A percentile compares a stretch with the other conserved stretches of the same genome.
phyloP scores from a whole-genome alignment of 2,888 invertebrate species.

The Actias luna region DNA sequence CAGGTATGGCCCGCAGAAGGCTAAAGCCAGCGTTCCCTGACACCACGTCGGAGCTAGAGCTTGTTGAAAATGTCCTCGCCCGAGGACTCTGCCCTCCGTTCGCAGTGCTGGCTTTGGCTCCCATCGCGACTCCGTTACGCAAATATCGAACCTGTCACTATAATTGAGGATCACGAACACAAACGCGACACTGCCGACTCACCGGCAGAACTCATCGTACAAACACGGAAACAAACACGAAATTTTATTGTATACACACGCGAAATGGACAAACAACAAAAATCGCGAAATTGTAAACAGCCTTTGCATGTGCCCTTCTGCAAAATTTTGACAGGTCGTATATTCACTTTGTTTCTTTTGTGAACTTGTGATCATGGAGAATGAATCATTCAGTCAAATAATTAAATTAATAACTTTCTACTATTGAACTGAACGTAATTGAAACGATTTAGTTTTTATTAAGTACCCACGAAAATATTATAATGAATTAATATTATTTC shows the following conservation, averaged over 20 bases:
- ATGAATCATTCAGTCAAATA: not conserved
- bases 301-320: constrained; percentile 73
- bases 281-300: constrained; percentile 76
- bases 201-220: constrained; percentile 78
- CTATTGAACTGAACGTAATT: too few relatives aligned
- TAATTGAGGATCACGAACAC: constrained; percentile 68
- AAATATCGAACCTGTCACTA: constrained; percentile 67
- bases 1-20: constrained; percentile 86
- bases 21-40: constrained; percentile 84
- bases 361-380: not conserved
- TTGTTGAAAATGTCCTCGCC: constrained; percentile 88
- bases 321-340: constrained; percentile 75
- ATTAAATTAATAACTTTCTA: not conserved
- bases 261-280: constrained; percentile 58
- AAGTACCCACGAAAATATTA: too few relatives aligned
- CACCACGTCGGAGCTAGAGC: constrained; percentile 85
- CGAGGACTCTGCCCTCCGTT: constrained; percentile 89
- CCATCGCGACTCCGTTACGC: constrained; percentile 85
- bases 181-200: constrained; percentile 65
- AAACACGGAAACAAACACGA: constrained; percentile 41
- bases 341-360: constrained; percentile 6
- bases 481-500: too few relatives aligned
- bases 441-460: too few relatives aligned
- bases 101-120: constrained; percentile 92
- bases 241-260: constrained; percentile 51